phyloP scores from a whole-genome alignment of 1,140 invertebrate species.

The Eumaeus atala region DNA sequence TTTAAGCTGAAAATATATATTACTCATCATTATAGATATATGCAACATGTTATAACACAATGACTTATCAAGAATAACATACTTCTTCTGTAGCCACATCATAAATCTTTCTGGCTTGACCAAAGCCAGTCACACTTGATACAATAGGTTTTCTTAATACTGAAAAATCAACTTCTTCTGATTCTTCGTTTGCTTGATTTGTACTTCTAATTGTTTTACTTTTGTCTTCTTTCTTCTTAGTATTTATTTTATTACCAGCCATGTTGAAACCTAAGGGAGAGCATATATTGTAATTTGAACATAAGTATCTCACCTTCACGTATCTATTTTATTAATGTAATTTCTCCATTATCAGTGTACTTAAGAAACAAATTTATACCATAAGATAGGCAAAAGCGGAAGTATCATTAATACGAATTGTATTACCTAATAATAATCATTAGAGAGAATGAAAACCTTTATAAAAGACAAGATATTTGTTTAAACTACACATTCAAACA shows the following conservation, averaged over 20 bases:
- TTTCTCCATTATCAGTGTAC: background rate
- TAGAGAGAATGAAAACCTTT: background rate
- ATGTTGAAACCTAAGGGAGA: slow-evolving; percentile 40
- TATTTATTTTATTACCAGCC: slow-evolving; percentile 67
- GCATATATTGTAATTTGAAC: slow-evolving; percentile 1
- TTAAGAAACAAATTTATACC: background rate
- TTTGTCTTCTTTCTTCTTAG: slow-evolving; percentile 66
- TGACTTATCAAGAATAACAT: slow-evolving; percentile 23
- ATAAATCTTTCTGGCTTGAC: slow-evolving; percentile 76
- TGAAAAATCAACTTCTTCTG: slow-evolving; percentile 73
- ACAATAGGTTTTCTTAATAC: slow-evolving; percentile 77
- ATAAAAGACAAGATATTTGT: too few species aligned
- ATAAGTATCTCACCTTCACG: background rate
- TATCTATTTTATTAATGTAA: too few species aligned
- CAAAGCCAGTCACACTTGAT: slow-evolving; percentile 77
- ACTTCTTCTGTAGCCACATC: slow-evolving; percentile 78
- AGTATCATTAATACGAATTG: too few species aligned
- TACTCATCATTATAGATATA: background rate
- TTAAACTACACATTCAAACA: too few species aligned
- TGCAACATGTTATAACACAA: background rate
- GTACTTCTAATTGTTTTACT: slow-evolving; percentile 41
- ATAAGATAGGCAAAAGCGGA: too few species aligned
- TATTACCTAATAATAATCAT: slow-evolving; percentile 26
- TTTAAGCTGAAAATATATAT: slow-evolving; percentile 76
- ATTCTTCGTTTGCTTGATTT: slow-evolving; percentile 42